Evolutionary conservation across 2,888 invertebrate species (phyloP).

Genomic region (Dryobota labecula): DNA sequence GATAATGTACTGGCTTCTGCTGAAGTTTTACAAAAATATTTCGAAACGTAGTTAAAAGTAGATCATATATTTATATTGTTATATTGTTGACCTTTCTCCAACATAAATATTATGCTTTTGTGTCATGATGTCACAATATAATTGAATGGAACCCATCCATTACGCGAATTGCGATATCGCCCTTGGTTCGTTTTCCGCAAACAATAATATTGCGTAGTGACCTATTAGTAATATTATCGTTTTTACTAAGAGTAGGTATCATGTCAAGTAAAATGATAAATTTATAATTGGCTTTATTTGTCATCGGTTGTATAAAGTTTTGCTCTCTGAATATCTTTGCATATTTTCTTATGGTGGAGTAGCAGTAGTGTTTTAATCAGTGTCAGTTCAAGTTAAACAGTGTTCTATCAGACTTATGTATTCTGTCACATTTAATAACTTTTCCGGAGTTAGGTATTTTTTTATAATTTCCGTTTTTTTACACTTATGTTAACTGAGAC

Average conservation of each 20-base stretch:
- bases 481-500: not conserved
- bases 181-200: conserved; percentile 58
- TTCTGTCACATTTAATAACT: not conserved
- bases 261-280: not conserved
- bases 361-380: not conserved
- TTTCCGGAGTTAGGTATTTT: conserved; percentile 5
- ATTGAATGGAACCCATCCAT: conserved; percentile 52
- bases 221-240: conserved; percentile 42
- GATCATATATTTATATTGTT: conserved; percentile 6
- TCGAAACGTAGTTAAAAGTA: conserved; percentile 5
- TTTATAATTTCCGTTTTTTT: not conserved
- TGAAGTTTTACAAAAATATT: not conserved
- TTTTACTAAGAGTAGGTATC: conserved; percentile 20
- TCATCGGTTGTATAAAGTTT: not conserved
- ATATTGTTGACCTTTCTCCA: conserved; percentile 19
- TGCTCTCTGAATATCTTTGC: not conserved
- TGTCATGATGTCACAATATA: conserved; percentile 46
- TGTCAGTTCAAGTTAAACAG: not conserved
- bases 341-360: not conserved
- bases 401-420: not conserved
- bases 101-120: conserved; percentile 41
- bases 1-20: not conserved
- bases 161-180: conserved; percentile 48
- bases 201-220: conserved; percentile 55
- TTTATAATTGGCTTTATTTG: not conserved